Evolutionary conservation across 2,113 vertebrate species (phyloP), one percentile per base, ranked within the genome.

Genomic region (Toxotes chatareus): DNA sequence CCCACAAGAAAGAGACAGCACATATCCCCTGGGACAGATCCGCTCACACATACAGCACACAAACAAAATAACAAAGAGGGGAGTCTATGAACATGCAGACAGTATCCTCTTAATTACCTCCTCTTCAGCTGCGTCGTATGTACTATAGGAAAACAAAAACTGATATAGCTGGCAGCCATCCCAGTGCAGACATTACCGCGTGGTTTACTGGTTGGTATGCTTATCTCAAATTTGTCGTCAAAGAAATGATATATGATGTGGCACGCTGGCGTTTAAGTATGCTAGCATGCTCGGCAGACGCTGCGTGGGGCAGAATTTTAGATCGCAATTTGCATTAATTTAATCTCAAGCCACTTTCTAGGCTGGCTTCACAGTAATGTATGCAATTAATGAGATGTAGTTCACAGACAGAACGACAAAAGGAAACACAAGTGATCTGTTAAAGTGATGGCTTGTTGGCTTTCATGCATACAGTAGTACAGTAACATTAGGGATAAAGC

Each of bases 81-180:
- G 47, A 83, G 71, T 73, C 47, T 61, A 64, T 70, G 84, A 86
- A 84, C 77, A 86, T 79, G 76, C 82, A 89, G 85, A 46, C 81
- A 60, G 71, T 56, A 71, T 74, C 76, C 57, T 69, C 80, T 82
- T 92, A 91, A 93, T 93, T 90, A 88, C 78, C 70, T 68, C 64
- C 44, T 85, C 84, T 68, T 85, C 73, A 78, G 82, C 49, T 68
- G 76, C 65, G 51, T 85, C 16, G 0, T 56, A 17, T 74, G 72
- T 34, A 64, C 32, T 38, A 47, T 21, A 61, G 3, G 38, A 66
- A 88, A 89, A 76, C 65, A 78, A 36, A 76, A 86, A 83, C 79
- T 77, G 60, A 80, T 84, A 55, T 59, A 42, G 75, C 77, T 76
- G 80, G 57, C 11, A 21, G 71, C 47, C 46, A 13, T 70, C 81